Base-by-base conservation (phyloP, 1,140 invertebrate species). In the Zaprionus inermis region DNA sequence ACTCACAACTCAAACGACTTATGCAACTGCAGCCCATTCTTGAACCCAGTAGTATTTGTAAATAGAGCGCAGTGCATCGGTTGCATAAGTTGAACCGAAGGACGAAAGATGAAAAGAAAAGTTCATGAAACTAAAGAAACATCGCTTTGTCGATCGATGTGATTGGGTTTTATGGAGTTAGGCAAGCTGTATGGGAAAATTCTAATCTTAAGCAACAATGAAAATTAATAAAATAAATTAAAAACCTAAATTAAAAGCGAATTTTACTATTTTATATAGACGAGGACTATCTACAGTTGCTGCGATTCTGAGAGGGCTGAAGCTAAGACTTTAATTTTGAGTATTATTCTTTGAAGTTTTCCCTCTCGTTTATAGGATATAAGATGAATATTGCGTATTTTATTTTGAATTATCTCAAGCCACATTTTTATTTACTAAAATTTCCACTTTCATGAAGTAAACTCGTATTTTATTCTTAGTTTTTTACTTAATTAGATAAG, bases 181-280 rank as follows among this genome's bases (percentile, higher is more conserved):
- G 20, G 44, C 44, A 49, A 49, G 44, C 18, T 49, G 44, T 49
- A 49, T 49, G 44, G 44, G 4, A 49, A 38, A 49, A 49, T 22
- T 22, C 44, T 49, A 49, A 12, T 22, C 44, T 54, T 54, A 24
- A 54, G 51, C 51, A 54, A 54, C 51, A 54, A n/a, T 54, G 51
- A 28, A 54, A 49, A 49, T 49, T 22, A 49, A 49, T 49, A 49
- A 49, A 49, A 49, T 49, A 49, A 54, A 16, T 28, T 24, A 28
- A 28, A 28, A 54, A 54, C 20, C 14, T 24, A 54, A 28, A 28
- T 28, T 11, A n/a, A 54, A 54, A 30, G 6, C 9, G 51, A 14
- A 11, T 10, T 49, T 49, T 46, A 28, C 14, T 38, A 36, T 16
- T 20, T 38, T 32, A 7, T 7, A 14, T 12, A n/a, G n/a, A n/a